phyloP scores from a whole-genome alignment of 2,797 vertebrate species.

The Lophius americanus region DNA sequence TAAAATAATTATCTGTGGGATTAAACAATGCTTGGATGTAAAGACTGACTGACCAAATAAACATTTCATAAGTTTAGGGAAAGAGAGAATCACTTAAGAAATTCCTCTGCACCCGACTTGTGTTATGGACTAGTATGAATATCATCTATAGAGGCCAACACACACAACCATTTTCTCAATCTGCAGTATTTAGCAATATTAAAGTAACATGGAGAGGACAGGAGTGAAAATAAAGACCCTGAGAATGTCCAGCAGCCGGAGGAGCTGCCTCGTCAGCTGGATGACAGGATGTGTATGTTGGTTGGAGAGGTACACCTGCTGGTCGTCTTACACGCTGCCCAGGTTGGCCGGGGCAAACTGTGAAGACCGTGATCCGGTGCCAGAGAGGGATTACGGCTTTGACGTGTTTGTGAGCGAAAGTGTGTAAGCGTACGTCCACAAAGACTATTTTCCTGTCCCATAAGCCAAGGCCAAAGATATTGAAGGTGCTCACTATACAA shows the following conservation, averaged over 20 bases:
- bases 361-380: slow-evolving; percentile 25
- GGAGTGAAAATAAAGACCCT: slow-evolving; percentile 11
- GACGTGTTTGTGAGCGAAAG: slow-evolving; percentile 24
- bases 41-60: too few species aligned
- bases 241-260: slow-evolving; percentile 6
- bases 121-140: background rate
- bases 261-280: slow-evolving; percentile 53
- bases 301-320: slow-evolving; percentile 61
- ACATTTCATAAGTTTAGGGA: background rate
- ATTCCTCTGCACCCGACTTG: background rate
- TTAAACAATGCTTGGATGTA: background rate
- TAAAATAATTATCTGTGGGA: background rate
- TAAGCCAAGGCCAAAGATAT: slow-evolving; percentile 60
- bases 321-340: slow-evolving; percentile 29
- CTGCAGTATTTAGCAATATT: background rate
- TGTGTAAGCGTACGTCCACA: slow-evolving; percentile 36
- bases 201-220: slow-evolving; percentile 7
- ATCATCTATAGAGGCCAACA: background rate
- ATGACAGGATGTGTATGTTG: slow-evolving; percentile 36
- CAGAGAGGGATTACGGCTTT: slow-evolving; percentile 54
- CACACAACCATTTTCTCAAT: background rate
- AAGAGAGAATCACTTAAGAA: background rate
- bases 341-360: slow-evolving; percentile 40
- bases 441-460: slow-evolving; percentile 44
- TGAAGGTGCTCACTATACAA: slow-evolving; percentile 71